These are phyloP conservation scores for Ancistrus triradiatus DNA, from an alignment of 2,113 vertebrate species.

Conservation along the genomic window DNA sequence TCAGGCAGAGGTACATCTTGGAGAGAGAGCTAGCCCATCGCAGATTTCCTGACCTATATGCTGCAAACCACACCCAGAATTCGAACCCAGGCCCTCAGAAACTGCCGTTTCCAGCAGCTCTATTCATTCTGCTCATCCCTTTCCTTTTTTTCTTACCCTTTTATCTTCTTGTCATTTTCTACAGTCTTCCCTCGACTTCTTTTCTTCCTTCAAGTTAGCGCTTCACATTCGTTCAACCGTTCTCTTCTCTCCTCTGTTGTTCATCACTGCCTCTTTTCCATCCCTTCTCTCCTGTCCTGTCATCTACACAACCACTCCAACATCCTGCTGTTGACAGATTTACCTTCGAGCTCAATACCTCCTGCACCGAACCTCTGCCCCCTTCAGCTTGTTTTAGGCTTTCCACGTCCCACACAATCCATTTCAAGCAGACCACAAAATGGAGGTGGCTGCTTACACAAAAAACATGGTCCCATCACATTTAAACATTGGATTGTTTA, in stretches of 20 bases:
- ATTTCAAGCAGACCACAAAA: conserved; percentile 15
- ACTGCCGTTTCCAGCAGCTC: neutral
- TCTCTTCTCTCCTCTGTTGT: neutral
- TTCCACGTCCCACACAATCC: conserved; percentile 12
- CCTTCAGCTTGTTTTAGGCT: conserved; percentile 10
- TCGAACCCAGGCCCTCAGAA: too few relatives aligned
- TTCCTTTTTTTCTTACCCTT: neutral
- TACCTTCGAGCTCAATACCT: neutral
- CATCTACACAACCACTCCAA: neutral
- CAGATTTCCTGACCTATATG: too few relatives aligned
- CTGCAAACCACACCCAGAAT: too few relatives aligned
- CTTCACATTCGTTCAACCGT: neutral
- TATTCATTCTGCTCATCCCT: neutral
- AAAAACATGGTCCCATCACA: neutral
- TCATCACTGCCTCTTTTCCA: neutral
- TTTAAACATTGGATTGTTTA: conserved; percentile 29
- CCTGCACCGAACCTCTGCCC: conserved; percentile 3
- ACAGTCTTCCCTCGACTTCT: too few relatives aligned
- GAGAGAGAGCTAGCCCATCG: too few relatives aligned
- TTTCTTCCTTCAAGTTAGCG: neutral
- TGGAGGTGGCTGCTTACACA: conserved; percentile 12
- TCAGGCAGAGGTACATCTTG: too few relatives aligned
- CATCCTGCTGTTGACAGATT: conserved; percentile 18
- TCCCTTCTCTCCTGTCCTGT: neutral
- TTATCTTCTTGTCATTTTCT: neutral